These are phyloP conservation scores for Chymomyza costata DNA, from an alignment of 1,140 invertebrate species.

Conservation along the genomic window DNA sequence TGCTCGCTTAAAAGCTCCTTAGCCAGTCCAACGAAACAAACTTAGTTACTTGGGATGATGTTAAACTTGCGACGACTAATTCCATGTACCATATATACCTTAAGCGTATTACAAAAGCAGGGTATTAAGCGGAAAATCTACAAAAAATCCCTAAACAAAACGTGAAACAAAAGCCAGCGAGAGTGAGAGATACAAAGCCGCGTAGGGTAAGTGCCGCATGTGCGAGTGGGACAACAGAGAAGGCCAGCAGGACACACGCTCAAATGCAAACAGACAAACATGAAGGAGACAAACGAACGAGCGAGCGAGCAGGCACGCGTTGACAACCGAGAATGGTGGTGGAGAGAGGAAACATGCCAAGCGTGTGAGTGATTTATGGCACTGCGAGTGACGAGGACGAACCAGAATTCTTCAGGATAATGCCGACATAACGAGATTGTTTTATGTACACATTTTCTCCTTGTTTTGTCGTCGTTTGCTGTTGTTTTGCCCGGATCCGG, in stretches of 20 bases:
- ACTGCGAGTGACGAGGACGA: constrained; percentile 71
- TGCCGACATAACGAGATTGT: constrained; percentile 74
- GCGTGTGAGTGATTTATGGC: constrained; percentile 74
- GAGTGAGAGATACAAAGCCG: too few relatives aligned
- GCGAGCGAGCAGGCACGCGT: constrained; percentile 2
- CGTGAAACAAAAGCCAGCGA: constrained; percentile 50
- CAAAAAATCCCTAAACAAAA: constrained; percentile 36
- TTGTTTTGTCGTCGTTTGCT: constrained; percentile 36
- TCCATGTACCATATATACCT: too few relatives aligned
- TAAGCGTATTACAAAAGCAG: too few relatives aligned
- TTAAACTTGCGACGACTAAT: constrained; percentile 12
- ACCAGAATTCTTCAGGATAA: constrained; percentile 75
- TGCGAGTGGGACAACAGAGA: constrained; percentile 45
- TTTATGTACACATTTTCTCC: constrained; percentile 69
- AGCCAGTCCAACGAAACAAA: too few relatives aligned
- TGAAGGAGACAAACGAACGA: constrained; percentile 8
- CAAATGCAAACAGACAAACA: constrained; percentile 32
- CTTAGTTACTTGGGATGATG: too few relatives aligned
- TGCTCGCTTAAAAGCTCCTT: too few relatives aligned
- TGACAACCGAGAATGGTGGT: background rate
- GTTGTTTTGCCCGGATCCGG: constrained; percentile 9
- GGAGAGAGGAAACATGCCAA: constrained; percentile 53
- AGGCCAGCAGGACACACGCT: constrained; percentile 24
- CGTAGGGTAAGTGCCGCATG: too few relatives aligned
- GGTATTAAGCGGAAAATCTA: constrained; percentile 14